Conservation (phyloP, 1,140 invertebrate species). For the Eulimnadia texana region DNA sequence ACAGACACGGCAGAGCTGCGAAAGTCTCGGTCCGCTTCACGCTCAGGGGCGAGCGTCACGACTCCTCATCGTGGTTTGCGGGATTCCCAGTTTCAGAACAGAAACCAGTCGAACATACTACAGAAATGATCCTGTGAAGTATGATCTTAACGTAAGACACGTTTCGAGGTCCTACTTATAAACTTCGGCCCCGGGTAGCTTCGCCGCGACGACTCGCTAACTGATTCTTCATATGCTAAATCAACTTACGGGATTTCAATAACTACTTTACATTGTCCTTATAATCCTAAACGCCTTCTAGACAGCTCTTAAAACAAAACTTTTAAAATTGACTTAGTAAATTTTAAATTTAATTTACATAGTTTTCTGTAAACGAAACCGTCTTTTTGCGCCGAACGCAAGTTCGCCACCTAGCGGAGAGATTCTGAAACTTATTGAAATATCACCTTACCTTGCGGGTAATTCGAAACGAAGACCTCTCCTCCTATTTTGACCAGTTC, state of each 20-base stretch:
- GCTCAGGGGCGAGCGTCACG: constrained; percentile 31
- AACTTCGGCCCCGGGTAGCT: not conserved
- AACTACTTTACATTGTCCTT: too few species aligned
- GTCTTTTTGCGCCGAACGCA: too few species aligned
- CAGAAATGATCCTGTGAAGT: constrained; percentile 41
- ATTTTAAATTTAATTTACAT: not conserved
- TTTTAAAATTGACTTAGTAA: not conserved
- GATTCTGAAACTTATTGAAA: not conserved
- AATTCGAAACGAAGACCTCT: constrained; percentile 41
- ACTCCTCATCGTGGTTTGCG: constrained; percentile 36
- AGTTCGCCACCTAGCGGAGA: not conserved
- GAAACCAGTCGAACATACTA: constrained; percentile 33
- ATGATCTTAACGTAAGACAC: constrained; percentile 29
- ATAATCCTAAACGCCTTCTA: too few species aligned
- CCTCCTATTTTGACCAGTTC: constrained; percentile 51
- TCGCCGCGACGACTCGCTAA: too few species aligned
- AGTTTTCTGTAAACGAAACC: not conserved
- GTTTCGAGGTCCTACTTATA: not conserved
- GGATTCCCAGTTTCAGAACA: constrained; percentile 28
- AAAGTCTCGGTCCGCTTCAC: constrained; percentile 29
- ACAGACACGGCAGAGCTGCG: constrained; percentile 13
- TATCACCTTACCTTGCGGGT: constrained; percentile 37
- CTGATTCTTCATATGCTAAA: too few species aligned
- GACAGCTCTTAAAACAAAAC: not conserved
- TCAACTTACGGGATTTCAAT: too few species aligned